Evolutionary conservation across 2,113 vertebrate species (phyloP).

Genomic region (Ardeotis arabs): DNA sequence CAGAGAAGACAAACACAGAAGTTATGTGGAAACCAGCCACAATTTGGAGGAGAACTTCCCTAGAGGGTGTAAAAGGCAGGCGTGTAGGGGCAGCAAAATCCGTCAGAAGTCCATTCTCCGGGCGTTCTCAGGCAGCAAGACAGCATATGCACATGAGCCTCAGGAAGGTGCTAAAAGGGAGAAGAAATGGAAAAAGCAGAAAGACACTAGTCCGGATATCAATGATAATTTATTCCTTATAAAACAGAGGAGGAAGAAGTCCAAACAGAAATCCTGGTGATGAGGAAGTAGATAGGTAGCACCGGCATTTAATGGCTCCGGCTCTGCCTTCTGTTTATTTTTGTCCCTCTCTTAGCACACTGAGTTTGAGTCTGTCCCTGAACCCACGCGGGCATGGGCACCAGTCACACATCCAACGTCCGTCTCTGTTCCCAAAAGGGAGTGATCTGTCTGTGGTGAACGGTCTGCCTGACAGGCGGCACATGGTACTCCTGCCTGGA

Average conservation of each 20-base stretch:
- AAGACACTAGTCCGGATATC: background rate
- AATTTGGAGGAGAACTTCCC: conserved; percentile 63
- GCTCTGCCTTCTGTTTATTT: background rate
- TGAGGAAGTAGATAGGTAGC: background rate
- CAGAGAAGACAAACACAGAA: background rate
- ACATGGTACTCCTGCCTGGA: background rate
- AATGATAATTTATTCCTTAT: conserved; percentile 75
- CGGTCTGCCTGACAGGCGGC: background rate
- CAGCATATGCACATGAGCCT: background rate
- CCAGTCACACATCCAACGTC: background rate
- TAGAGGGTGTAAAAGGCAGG: conserved; percentile 13
- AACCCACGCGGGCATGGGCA: background rate
- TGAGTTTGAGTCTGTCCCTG: background rate
- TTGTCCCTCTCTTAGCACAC: background rate
- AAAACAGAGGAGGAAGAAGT: conserved; percentile 76
- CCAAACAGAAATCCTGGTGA: conserved; percentile 51
- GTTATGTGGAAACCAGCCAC: background rate
- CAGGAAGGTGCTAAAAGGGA: conserved; percentile 11
- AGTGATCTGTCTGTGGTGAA: background rate
- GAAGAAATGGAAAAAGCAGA: conserved; percentile 38
- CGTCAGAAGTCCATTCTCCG: background rate
- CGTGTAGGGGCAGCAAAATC: background rate
- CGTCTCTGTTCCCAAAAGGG: background rate
- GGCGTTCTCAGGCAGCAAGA: background rate
- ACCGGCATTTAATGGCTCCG: background rate